Evolutionary conservation across 2,113 vertebrate genomes (phyloP).

Genomic region (Malurus cyaneus): DNA sequence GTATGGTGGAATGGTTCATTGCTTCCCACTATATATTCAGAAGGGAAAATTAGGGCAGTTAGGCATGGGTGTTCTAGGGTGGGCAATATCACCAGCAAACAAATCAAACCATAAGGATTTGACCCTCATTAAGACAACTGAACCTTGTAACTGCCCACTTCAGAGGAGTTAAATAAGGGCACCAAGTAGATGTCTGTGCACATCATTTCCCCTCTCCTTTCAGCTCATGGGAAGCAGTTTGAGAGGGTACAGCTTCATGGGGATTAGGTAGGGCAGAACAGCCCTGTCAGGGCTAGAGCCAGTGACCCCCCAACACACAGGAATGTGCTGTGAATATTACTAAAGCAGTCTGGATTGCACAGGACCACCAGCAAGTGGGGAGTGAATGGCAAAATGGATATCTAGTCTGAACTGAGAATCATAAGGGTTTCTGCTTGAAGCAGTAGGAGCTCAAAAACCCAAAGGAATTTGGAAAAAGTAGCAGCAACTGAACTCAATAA

Average conservation of each 20-base stretch:
- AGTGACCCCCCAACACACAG: neutral
- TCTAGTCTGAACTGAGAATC: neutral
- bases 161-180: neutral
- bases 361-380: neutral
- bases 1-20: neutral
- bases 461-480: neutral
- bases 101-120: neutral
- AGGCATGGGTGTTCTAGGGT: neutral
- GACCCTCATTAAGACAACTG: neutral
- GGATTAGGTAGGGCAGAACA: neutral
- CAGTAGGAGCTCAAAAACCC: neutral
- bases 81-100: neutral
- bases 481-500: neutral
- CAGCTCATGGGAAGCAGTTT: neutral
- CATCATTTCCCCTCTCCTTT: neutral
- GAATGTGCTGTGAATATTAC: neutral
- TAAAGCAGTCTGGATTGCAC: neutral
- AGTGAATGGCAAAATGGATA: constrained; percentile 13
- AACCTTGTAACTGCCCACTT: constrained; percentile 26
- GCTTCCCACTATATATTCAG: neutral
- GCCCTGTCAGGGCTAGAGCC: neutral
- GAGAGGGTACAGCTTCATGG: neutral
- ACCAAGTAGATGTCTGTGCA: neutral
- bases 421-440: neutral
- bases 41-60: neutral